These are phyloP conservation scores for Merodon equestris DNA, from an alignment of 2,888 invertebrate genomes.

Conservation along the genomic window DNA sequence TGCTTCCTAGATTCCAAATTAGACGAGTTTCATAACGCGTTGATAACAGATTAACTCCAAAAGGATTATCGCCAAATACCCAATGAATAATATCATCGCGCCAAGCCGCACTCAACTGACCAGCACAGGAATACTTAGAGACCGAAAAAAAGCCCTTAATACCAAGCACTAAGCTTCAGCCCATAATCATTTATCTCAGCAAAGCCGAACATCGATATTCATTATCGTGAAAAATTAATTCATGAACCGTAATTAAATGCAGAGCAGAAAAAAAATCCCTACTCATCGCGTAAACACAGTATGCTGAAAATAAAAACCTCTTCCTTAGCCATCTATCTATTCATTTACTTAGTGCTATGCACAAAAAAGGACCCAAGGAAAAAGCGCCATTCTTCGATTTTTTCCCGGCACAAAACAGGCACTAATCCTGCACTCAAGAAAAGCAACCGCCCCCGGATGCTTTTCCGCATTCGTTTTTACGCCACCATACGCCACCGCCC, in stretches of 20 bases:
- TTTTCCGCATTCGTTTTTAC: constrained; percentile 37
- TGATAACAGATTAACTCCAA: too few species aligned
- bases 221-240: constrained; percentile 68
- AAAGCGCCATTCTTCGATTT: neutral
- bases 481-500: neutral
- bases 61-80: neutral
- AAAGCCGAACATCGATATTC: constrained; percentile 66
- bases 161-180: constrained; percentile 37
- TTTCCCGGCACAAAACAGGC: constrained; percentile 39
- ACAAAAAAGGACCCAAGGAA: constrained; percentile 16
- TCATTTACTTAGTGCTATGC: constrained; percentile 45
- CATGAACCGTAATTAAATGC: constrained; percentile 60
- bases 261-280: constrained; percentile 19
- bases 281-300: neutral
- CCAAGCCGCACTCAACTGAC: neutral
- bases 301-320: constrained; percentile 12
- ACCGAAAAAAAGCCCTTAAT: constrained; percentile 16
- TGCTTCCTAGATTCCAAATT: too few species aligned
- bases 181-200: constrained; percentile 51
- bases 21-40: too few species aligned
- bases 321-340: constrained; percentile 26
- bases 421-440: constrained; percentile 68
- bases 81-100: neutral
- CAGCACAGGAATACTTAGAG: neutral
- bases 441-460: constrained; percentile 61